These are phyloP conservation scores for Apodemia duryi DNA, from an alignment of 2,888 invertebrate genomes.

Conservation along the genomic window DNA sequence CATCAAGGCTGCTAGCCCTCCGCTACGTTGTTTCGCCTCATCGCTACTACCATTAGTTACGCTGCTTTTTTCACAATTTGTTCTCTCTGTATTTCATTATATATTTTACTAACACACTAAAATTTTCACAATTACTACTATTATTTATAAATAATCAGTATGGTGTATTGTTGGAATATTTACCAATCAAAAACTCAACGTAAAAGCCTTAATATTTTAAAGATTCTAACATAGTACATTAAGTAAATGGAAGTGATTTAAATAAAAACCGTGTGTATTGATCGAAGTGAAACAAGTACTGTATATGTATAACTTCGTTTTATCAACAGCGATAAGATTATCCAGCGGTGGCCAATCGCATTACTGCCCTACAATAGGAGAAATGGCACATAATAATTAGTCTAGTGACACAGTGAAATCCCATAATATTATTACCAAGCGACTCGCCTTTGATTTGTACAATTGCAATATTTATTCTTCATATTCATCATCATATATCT, in stretches of 20 bases:
- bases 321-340: constrained; percentile 70
- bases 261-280: constrained; percentile 39
- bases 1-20: constrained; percentile 54
- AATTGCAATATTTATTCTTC: no score
- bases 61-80: constrained; percentile 41
- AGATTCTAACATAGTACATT: constrained; percentile 3
- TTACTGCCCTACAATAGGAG: constrained; percentile 27
- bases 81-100: constrained; percentile 43
- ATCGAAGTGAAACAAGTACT: constrained; percentile 44
- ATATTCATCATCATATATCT: no score
- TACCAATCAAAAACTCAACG: constrained; percentile 22
- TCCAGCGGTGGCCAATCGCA: constrained; percentile 48
- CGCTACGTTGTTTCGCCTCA: constrained; percentile 49
- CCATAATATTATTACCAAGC: background rate
- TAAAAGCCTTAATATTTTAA: constrained; percentile 14
- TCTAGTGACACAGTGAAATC: constrained; percentile 4
- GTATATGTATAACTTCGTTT: constrained; percentile 46
- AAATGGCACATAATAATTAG: constrained; percentile 30
- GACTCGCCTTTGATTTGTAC: background rate
- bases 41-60: constrained; percentile 58
- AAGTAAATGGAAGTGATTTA: background rate
- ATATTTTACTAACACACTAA: constrained; percentile 51
- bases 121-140: constrained; percentile 20
- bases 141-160: background rate
- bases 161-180: constrained; percentile 44